Conservation (phyloP, 2,888 invertebrate genomes). For the Protonemura montana region DNA sequence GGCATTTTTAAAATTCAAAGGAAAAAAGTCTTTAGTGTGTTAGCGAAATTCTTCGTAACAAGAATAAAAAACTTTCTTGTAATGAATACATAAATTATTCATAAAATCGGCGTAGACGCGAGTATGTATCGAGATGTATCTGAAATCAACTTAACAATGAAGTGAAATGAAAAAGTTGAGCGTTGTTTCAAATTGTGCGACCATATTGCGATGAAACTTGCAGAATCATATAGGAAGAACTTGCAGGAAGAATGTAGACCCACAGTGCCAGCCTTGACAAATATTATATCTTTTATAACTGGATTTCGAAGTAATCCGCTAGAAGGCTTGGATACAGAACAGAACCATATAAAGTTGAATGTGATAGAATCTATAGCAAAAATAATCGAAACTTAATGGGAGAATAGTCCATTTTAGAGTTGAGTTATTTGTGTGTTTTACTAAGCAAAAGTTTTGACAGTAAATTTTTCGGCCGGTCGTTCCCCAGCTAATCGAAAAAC, state of each 20-base stretch:
- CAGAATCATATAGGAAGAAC: too few relatives aligned
- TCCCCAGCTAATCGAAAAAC: background rate
- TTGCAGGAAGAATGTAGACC: too few relatives aligned
- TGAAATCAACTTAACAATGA: background rate
- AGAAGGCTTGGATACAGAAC: too few relatives aligned
- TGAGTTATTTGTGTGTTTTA: background rate
- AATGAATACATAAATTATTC: constrained; percentile 3
- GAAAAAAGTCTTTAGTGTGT: background rate
- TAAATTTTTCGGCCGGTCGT: background rate
- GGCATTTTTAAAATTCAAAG: background rate
- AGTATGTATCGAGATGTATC: background rate
- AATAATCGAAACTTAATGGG: too few relatives aligned
- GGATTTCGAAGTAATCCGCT: too few relatives aligned
- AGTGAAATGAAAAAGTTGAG: background rate
- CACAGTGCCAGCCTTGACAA: too few relatives aligned
- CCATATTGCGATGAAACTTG: too few relatives aligned
- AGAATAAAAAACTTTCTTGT: background rate
- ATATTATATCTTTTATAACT: too few relatives aligned
- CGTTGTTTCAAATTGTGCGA: too few relatives aligned
- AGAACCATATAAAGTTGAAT: too few relatives aligned
- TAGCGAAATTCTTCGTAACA: background rate
- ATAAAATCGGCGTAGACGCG: background rate
- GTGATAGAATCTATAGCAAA: too few relatives aligned
- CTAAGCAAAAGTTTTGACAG: background rate
- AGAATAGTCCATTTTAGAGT: too few relatives aligned